Evolutionary conservation across 2,113 vertebrate genomes (phyloP).

Genomic region (Gymnobelideus leadbeateri): DNA sequence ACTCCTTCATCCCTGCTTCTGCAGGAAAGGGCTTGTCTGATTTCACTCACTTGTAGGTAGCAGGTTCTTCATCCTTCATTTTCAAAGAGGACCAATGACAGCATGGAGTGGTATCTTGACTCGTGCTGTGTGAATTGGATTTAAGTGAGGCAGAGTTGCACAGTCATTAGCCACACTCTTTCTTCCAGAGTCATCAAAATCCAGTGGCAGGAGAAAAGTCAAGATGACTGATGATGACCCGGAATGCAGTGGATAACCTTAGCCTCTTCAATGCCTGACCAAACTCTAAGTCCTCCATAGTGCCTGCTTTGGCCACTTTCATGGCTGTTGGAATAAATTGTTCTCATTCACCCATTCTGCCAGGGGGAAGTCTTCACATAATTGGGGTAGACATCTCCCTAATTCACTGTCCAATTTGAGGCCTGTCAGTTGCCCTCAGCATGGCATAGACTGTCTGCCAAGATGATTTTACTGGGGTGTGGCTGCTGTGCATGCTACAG

Average conservation of each 20-base stretch:
- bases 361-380: not conserved
- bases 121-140: not conserved
- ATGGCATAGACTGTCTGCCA: not conserved
- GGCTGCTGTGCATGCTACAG: too few species aligned
- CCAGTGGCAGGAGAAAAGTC: not conserved
- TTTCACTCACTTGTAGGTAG: not conserved
- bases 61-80: not conserved
- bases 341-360: not conserved
- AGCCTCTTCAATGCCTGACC: not conserved
- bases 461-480: not conserved
- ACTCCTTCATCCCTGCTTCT: not conserved
- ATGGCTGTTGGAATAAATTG: not conserved
- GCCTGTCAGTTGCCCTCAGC: not conserved
- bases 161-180: not conserved
- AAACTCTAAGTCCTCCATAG: not conserved
- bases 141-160: not conserved
- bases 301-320: not conserved
- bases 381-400: too few species aligned
- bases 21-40: not conserved
- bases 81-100: not conserved
- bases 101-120: not conserved
- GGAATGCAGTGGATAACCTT: not conserved
- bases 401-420: too few species aligned
- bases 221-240: not conserved
- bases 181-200: not conserved